These are phyloP conservation scores for Serilophus lunatus DNA, from an alignment of 2,113 vertebrate species.

Conservation along the genomic window DNA sequence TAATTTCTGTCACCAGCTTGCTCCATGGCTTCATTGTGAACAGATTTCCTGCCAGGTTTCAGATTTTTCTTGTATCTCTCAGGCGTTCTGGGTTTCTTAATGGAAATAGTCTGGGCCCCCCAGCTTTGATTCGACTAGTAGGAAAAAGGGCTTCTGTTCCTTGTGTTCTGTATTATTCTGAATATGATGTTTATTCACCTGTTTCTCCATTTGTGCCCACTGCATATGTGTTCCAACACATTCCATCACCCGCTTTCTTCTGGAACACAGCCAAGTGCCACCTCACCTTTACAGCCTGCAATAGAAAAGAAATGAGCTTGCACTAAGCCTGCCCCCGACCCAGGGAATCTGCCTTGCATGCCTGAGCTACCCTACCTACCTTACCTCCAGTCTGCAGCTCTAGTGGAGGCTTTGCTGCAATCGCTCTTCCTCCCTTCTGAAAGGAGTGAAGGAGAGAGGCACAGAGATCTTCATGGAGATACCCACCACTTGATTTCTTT, in stretches of 20 bases:
- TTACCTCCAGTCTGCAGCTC: neutral
- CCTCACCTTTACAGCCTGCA: neutral
- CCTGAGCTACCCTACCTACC: neutral
- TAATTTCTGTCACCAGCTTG: neutral
- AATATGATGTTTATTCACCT: neutral
- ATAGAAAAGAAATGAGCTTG: neutral
- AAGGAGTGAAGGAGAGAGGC: neutral
- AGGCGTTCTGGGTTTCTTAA: neutral
- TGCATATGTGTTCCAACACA: neutral
- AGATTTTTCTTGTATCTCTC: neutral
- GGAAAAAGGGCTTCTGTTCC: neutral
- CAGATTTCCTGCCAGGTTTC: neutral
- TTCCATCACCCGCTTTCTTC: neutral
- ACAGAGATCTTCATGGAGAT: neutral
- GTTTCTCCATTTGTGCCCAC: accelerated
- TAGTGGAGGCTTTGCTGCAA: accelerated
- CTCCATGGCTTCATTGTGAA: neutral
- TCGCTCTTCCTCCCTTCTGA: neutral
- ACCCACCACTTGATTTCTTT: neutral
- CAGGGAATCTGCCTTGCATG: neutral
- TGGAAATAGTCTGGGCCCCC: neutral
- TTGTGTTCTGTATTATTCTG: accelerated
- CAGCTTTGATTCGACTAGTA: neutral
- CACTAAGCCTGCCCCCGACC: neutral
- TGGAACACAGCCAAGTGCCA: neutral